Conservation (phyloP, 1,140 invertebrate species). For the Thaumetopoea pityocampa region DNA sequence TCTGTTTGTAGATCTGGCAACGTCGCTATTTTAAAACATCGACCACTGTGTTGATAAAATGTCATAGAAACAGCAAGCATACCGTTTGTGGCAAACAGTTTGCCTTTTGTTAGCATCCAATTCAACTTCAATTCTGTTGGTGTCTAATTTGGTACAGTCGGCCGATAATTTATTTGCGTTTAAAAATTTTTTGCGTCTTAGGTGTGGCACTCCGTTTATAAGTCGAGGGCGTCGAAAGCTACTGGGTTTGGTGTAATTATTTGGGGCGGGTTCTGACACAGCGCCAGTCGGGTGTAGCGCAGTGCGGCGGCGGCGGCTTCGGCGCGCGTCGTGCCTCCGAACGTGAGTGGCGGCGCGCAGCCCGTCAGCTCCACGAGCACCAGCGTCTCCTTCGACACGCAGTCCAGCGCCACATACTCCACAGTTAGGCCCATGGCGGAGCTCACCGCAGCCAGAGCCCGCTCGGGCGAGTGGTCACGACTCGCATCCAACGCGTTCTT, state of each 20-base stretch:
- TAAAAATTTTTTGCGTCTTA: no score
- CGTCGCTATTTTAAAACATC: no score
- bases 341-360: slow-evolving; percentile 30
- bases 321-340: slow-evolving; percentile 16
- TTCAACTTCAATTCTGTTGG: no score
- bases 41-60: no score
- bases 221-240: no score
- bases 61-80: no score
- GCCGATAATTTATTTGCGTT: no score
- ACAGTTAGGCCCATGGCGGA: slow-evolving; percentile 24
- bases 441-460: slow-evolving; percentile 20
- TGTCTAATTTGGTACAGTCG: no score
- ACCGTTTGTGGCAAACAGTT: no score
- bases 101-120: no score
- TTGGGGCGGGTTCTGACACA: neutral
- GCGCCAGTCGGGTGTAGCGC: slow-evolving; percentile 26
- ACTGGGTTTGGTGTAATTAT: neutral
- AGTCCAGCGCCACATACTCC: slow-evolving; percentile 16
- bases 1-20: no score
- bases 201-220: no score
- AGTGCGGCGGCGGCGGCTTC: slow-evolving; percentile 27
- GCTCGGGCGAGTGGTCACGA: slow-evolving; percentile 1
- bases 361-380: slow-evolving; percentile 24
- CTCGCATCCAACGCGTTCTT: slow-evolving; percentile 4
- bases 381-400: slow-evolving; percentile 10